phyloP scores from a whole-genome alignment of 2,888 invertebrate species.

The Phalangium opilio region DNA sequence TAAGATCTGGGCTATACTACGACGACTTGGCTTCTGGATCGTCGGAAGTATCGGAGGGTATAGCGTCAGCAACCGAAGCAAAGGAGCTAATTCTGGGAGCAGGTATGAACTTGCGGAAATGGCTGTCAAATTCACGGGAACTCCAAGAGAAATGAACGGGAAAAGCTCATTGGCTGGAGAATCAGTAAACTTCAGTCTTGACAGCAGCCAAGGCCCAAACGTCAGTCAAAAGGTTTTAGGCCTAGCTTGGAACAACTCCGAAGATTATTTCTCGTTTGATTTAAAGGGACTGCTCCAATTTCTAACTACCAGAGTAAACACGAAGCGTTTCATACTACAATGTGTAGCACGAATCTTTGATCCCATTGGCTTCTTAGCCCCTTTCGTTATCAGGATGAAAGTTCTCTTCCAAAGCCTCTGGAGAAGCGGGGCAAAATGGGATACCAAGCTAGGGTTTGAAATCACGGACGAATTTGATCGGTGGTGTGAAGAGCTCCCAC shows the following conservation, averaged over 20 bases:
- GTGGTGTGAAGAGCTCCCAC: neutral
- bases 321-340: slow-evolving; percentile 1
- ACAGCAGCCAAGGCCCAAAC: no score
- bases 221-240: no score
- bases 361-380: neutral
- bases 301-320: slow-evolving; percentile 8
- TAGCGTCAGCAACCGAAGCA: no score
- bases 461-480: neutral
- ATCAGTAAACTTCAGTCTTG: no score
- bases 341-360: slow-evolving; percentile 2
- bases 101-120: slow-evolving; percentile 18
- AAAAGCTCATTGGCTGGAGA: no score
- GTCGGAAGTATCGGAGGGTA: no score
- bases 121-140: slow-evolving; percentile 11
- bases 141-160: no score
- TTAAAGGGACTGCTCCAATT: neutral
- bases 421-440: neutral
- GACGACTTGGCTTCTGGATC: no score
- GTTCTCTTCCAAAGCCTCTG: neutral
- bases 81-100: slow-evolving; percentile 1
- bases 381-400: neutral
- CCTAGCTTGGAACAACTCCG: no score
- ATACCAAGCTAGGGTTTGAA: neutral
- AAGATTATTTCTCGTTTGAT: neutral
- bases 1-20: no score